phyloP scores from a whole-genome alignment of 2,113 vertebrate species.

The Prinia subflava region DNA sequence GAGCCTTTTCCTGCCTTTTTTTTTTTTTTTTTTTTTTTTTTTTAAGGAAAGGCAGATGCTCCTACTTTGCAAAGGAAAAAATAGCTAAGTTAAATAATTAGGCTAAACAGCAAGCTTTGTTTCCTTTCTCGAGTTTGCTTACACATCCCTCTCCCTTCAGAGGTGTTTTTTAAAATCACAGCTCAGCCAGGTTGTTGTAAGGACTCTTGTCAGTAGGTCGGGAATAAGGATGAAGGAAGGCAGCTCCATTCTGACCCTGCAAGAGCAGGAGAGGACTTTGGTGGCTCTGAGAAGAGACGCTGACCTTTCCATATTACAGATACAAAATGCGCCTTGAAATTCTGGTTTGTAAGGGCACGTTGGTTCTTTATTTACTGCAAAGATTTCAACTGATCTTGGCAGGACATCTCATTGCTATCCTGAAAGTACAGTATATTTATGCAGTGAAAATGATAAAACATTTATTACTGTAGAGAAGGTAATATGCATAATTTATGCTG shows the following conservation, averaged over 20 bases:
- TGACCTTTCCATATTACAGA: constrained; percentile 70
- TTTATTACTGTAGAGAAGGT: constrained; percentile 99
- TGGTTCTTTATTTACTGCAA: constrained; percentile 87
- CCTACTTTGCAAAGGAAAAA: not conserved
- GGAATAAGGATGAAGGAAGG: not conserved
- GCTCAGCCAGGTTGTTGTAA: constrained; percentile 35
- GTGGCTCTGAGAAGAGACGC: constrained; percentile 51
- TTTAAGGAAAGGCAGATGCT: not conserved
- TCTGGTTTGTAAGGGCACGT: constrained; percentile 76
- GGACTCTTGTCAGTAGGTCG: not conserved
- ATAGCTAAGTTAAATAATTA: not conserved
- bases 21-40: no score
- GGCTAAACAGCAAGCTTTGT: not conserved
- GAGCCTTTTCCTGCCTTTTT: not conserved
- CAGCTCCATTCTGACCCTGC: constrained; percentile 7
- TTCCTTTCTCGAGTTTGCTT: constrained; percentile 3
- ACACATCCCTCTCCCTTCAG: not conserved
- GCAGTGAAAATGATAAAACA: constrained; percentile 99
- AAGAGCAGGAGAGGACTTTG: constrained; percentile 20
- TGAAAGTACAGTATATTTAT: constrained; percentile 96
- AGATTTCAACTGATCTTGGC: constrained; percentile 88
- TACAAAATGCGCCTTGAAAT: constrained; percentile 77
- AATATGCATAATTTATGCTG: constrained; percentile 99
- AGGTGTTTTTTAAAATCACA: constrained; percentile 41
- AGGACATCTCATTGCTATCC: constrained; percentile 86